phyloP scores from a whole-genome alignment of 2,888 invertebrate species.

The Xestoiulus laeticollis region DNA sequence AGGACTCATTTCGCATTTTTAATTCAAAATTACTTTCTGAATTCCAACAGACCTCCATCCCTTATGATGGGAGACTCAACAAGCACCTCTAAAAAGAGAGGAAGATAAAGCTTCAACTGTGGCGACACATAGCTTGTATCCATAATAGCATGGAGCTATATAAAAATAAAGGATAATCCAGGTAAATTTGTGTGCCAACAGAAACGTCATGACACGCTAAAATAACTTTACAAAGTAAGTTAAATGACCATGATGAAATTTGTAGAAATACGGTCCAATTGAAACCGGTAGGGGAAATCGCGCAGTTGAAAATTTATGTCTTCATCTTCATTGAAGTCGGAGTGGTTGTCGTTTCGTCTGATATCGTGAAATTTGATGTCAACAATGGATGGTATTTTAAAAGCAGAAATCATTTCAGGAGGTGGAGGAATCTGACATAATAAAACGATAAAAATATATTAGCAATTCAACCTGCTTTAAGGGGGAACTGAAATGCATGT shows the following conservation, averaged over 20 bases:
- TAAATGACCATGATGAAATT: constrained; percentile 80
- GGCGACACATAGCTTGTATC: constrained; percentile 73
- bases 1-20: neutral
- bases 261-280: constrained; percentile 81
- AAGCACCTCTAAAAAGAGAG: constrained; percentile 77
- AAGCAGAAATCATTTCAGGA: constrained; percentile 74
- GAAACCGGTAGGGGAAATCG: constrained; percentile 77
- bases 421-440: constrained; percentile 73
- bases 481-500: no score
- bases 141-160: constrained; percentile 76
- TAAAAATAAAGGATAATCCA: neutral
- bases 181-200: neutral
- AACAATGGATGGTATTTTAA: constrained; percentile 79
- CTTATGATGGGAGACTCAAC: constrained; percentile 77
- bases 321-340: constrained; percentile 51
- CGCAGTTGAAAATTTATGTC: constrained; percentile 60
- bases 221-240: neutral
- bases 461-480: neutral
- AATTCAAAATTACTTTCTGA: neutral
- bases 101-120: constrained; percentile 75
- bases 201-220: neutral
- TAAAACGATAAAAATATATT: neutral
- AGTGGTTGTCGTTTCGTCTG: constrained; percentile 46
- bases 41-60: constrained; percentile 65
- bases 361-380: constrained; percentile 72